Base-by-base conservation (phyloP, 2,888 invertebrate species). In the Tiliacea citrago region DNA sequence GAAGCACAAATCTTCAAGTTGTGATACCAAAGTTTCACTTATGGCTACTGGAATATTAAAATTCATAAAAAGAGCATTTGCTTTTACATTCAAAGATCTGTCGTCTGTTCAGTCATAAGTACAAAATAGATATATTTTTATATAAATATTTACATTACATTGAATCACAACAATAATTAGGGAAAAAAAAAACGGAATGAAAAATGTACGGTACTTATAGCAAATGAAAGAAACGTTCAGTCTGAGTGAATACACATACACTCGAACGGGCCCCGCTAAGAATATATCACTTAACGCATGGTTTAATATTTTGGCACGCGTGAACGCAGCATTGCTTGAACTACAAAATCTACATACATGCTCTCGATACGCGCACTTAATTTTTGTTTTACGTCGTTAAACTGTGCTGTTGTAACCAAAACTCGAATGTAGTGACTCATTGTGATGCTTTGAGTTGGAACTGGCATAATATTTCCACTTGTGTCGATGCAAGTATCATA, bases 91-190 rank as follows among this genome's bases (percentile, higher is more conserved):
- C 81, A 79, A 87, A 88, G 85, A 87, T 83, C 82, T 69, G 78
- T 75, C 74, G 65, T 73, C 77, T 71, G 73, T 75, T 86, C 92
- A 93, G 93, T 94, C 93, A 90, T 93, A 94, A 95, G 95, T 94
- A 95, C 94, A 94, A 93, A 93, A 94, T 92, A 92, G 79, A 88
- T 89, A 89, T 80, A 84, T 84, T 86, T 82, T 74, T 77, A 68
- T 82, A 86, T 88, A 87, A 88, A 89, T 94, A 94, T 94, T 94
- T 94, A 94, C 94, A 94, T 89, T 88, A 94, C 94, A 94, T 89
- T 87, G 91, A 90, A 92, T 93, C 91, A 94, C 91, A 93, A 90
- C 85, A 86, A 78, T 82, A 84, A 78, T 81, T 85, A 92, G 85
- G 91, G 88, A 88, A 89, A 68, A 73, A 78, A 90, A 92, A 91